Evolutionary conservation across 1,140 invertebrate species (phyloP).

Genomic region (Panulirus ornatus): DNA sequence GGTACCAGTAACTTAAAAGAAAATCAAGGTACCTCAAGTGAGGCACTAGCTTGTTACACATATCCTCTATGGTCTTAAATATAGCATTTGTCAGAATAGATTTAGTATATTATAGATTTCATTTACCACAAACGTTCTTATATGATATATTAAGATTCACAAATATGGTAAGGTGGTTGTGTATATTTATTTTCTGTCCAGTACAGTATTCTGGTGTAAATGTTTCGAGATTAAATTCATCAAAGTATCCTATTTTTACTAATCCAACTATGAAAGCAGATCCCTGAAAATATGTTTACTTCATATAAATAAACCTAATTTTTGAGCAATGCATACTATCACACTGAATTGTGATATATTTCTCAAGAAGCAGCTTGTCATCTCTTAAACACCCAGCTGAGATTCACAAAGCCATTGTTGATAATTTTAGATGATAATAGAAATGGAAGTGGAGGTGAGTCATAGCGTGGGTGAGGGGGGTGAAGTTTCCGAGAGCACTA

Average conservation of each 20-base stretch:
- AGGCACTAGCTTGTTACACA: conserved; percentile 12
- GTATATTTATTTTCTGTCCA: conserved; percentile 62
- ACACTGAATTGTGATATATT: no score
- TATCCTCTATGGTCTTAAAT: neutral
- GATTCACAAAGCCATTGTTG: no score
- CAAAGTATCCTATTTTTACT: neutral
- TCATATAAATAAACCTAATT: no score
- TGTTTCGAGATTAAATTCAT: conserved; percentile 39
- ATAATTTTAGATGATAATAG: no score
- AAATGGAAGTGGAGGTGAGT: no score
- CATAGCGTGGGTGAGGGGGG: no score
- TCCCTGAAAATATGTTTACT: no score
- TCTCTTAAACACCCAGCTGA: no score
- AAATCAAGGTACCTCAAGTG: neutral
- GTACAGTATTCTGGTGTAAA: conserved; percentile 55
- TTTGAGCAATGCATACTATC: no score
- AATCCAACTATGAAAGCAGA: no score
- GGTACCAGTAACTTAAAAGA: neutral
- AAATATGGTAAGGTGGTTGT: conserved; percentile 57
- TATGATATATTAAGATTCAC: conserved; percentile 43
- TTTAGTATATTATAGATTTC: conserved; percentile 28
- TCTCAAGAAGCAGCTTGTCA: no score
- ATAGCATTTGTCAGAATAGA: conserved; percentile 36
- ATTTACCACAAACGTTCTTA: conserved; percentile 41
- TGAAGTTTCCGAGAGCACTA: no score